Evolutionary conservation across 2,888 invertebrate genomes (phyloP).

Genomic region (Oxystoma pomonae): DNA sequence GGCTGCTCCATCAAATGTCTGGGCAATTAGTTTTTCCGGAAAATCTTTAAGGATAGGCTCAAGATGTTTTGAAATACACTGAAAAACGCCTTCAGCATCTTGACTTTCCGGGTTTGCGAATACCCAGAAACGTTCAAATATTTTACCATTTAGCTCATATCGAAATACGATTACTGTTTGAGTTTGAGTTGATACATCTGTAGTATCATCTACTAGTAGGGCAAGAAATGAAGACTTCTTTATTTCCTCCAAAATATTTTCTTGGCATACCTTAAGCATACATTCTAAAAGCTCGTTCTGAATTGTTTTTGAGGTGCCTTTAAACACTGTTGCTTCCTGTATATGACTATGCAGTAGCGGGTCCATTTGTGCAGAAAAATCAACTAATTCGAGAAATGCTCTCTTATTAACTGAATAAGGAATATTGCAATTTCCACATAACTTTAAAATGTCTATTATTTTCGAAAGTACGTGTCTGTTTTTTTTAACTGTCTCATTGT

Average conservation of each 20-base stretch:
- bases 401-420: slow-evolving; percentile 21
- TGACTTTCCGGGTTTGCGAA: slow-evolving; percentile 25
- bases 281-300: slow-evolving; percentile 27
- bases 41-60: slow-evolving; percentile 8
- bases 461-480: slow-evolving; percentile 21
- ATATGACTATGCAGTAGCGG: not conserved
- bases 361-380: not conserved
- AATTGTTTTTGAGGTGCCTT: slow-evolving; percentile 34
- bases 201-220: slow-evolving; percentile 35
- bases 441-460: slow-evolving; percentile 35
- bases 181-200: slow-evolving; percentile 28
- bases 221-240: slow-evolving; percentile 17
- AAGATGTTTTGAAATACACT: slow-evolving; percentile 14
- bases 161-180: slow-evolving; percentile 33
- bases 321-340: slow-evolving; percentile 26
- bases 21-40: slow-evolving; percentile 17
- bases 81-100: slow-evolving; percentile 15
- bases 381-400: slow-evolving; percentile 14
- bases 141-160: slow-evolving; percentile 24
- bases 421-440: slow-evolving; percentile 30
- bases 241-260: slow-evolving; percentile 28
- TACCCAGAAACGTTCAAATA: slow-evolving; percentile 29
- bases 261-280: slow-evolving; percentile 10
- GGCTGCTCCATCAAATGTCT: slow-evolving; percentile 17
- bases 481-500: slow-evolving; percentile 18